Evolutionary conservation across 2,113 vertebrate species (phyloP).

Genomic region (Lasiurus cinereus): DNA sequence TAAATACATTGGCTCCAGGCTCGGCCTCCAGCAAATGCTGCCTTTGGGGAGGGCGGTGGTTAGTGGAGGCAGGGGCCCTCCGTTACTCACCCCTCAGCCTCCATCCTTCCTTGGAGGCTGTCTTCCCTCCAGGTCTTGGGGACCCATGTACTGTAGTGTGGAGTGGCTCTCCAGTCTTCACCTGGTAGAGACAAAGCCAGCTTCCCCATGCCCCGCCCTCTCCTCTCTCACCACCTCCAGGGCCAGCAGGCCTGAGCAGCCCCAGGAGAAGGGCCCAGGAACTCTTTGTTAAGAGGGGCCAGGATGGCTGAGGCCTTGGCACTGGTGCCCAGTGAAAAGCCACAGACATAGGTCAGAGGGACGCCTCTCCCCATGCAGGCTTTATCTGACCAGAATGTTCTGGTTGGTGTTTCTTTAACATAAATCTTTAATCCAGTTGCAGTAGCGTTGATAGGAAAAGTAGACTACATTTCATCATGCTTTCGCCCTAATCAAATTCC

Average conservation of each 20-base stretch:
- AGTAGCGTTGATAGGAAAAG: conserved; percentile 69
- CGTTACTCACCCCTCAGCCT: background rate
- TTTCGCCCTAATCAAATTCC: conserved; percentile 41
- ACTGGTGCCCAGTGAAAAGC: background rate
- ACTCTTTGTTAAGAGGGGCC: background rate
- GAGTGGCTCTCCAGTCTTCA: background rate
- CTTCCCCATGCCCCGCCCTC: background rate
- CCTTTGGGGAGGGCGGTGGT: background rate
- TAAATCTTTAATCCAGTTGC: conserved; percentile 72
- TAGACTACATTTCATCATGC: conserved; percentile 45
- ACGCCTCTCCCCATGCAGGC: background rate
- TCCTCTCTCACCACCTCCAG: background rate
- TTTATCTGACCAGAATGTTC: conserved; percentile 77
- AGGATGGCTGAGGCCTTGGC: background rate
- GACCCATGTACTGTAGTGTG: background rate
- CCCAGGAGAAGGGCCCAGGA: background rate
- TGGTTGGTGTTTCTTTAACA: conserved; percentile 75
- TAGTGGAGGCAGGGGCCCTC: background rate
- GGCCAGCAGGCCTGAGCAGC: background rate
- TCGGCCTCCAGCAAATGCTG: background rate
- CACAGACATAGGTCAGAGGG: conserved; percentile 16
- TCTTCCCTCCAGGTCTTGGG: background rate
- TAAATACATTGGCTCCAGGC: conserved; percentile 56
- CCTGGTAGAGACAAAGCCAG: background rate
- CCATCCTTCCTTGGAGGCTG: background rate